Percentiles rank a stretch among this genome's conserved stretches.
Evolutionary conservation across 2,113 vertebrate genomes (phyloP).

Genomic region (Hepsetus odoe): DNA sequence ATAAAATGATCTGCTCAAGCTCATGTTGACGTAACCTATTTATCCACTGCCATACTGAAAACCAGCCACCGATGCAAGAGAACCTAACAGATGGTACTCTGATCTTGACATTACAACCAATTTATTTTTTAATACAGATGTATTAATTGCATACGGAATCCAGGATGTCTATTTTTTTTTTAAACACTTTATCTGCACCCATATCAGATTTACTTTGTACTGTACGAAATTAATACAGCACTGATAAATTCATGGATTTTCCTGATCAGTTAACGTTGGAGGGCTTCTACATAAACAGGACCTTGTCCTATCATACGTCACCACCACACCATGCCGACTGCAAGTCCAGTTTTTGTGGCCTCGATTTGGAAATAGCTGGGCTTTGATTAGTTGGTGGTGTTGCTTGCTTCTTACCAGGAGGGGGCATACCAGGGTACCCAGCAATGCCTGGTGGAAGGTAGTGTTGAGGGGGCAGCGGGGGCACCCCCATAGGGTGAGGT

Average conservation of each 20-base stretch:
- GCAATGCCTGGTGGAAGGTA: conserved; percentile 94
- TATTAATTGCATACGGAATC: background rate
- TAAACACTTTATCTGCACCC: too few species aligned
- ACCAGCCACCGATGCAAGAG: background rate
- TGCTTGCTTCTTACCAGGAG: conserved; percentile 88
- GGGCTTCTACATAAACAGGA: background rate
- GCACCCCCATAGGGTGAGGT: conserved; percentile 92
- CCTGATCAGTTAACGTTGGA: background rate
- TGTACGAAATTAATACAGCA: background rate
- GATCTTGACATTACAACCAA: too few species aligned
- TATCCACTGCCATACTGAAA: background rate
- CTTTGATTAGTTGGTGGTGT: conserved; percentile 45
- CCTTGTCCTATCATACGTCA: background rate
- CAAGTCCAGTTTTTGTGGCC: background rate
- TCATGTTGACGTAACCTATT: background rate
- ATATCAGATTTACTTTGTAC: background rate
- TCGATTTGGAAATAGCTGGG: conserved; percentile 5
- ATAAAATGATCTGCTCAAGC: background rate
- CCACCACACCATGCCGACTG: background rate
- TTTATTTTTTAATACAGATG: background rate
- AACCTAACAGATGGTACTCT: too few species aligned
- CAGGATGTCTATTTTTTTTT: too few species aligned
- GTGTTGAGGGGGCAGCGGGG: conserved; percentile 82
- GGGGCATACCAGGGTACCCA: conserved; percentile 92
- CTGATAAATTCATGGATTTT: background rate